Conservation (phyloP, 2,797 vertebrate genomes). For the Cottoperca gobio region DNA sequence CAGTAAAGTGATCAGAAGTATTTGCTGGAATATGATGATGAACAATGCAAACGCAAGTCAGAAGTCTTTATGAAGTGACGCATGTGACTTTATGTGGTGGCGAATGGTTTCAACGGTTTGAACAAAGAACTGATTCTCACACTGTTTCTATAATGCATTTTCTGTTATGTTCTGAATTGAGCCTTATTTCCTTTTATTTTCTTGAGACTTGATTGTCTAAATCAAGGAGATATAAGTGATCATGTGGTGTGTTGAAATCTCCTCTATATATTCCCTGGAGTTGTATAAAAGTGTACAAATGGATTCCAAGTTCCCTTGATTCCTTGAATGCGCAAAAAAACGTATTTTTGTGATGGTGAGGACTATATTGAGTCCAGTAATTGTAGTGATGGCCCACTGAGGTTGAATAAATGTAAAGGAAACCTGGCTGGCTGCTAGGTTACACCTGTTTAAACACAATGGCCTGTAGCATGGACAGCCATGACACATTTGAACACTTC, state of each 20-base stretch:
- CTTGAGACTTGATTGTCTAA: not conserved
- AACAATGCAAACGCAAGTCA: not conserved
- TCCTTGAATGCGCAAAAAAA: constrained; percentile 4
- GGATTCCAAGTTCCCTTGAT: not conserved
- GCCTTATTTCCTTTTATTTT: not conserved
- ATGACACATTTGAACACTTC: constrained; percentile 17
- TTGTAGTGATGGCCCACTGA: not conserved
- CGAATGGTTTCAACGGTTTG: no score
- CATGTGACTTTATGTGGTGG: not conserved
- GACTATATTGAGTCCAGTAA: not conserved
- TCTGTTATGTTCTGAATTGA: not conserved
- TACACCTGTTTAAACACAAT: constrained; percentile 34
- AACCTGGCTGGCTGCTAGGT: constrained; percentile 11
- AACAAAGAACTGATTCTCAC: not conserved
- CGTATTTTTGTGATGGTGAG: constrained; percentile 18
- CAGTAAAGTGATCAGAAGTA: not conserved
- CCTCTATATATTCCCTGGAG: constrained; percentile 10
- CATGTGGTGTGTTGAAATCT: not conserved
- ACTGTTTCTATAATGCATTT: not conserved
- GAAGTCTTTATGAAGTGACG: not conserved
- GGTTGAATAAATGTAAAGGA: constrained; percentile 2
- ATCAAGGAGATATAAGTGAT: constrained; percentile 4
- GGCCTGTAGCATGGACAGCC: not conserved
- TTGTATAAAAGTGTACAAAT: constrained; percentile 36
- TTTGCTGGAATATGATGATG: not conserved